Conservation (phyloP, 2,113 vertebrate species). For the Cairina moschata region DNA sequence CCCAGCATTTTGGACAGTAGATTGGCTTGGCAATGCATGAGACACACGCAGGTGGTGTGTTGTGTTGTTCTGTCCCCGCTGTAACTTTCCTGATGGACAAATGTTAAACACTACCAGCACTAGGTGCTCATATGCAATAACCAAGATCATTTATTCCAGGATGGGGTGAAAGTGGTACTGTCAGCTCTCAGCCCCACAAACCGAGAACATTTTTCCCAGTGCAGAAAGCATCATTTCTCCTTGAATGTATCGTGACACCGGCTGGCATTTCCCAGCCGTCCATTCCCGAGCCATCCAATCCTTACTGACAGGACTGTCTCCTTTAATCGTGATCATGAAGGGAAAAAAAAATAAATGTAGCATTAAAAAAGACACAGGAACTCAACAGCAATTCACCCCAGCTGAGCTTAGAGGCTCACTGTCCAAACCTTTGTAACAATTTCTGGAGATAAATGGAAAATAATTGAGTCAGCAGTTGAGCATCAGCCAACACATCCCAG, state of each 20-base stretch:
- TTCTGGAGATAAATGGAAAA: neutral
- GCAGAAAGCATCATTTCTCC: neutral
- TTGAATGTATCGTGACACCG: neutral
- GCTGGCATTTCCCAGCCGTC: neutral
- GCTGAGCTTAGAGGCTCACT: neutral
- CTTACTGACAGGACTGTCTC: neutral
- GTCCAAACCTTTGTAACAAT: neutral
- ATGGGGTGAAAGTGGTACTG: neutral
- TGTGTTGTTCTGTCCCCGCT: rapidly evolving
- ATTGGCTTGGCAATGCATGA: rapidly evolving
- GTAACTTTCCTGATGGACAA: neutral
- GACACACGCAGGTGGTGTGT: rapidly evolving
- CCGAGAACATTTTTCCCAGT: neutral
- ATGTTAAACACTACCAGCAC: rapidly evolving
- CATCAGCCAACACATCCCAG: neutral
- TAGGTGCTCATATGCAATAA: neutral
- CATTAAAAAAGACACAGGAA: neutral
- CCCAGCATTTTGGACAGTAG: neutral
- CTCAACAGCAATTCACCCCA: neutral
- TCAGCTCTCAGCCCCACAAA: neutral
- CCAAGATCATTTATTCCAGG: neutral
- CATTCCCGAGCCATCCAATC: neutral
- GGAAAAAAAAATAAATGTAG: neutral
- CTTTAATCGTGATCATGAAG: neutral
- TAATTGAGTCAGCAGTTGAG: neutral